Percentiles rank a stretch among this genome's conserved stretches.
These are phyloP conservation scores for Todiramphus saurophagus DNA, from an alignment of 2,113 vertebrate species.

Conservation along the genomic window DNA sequence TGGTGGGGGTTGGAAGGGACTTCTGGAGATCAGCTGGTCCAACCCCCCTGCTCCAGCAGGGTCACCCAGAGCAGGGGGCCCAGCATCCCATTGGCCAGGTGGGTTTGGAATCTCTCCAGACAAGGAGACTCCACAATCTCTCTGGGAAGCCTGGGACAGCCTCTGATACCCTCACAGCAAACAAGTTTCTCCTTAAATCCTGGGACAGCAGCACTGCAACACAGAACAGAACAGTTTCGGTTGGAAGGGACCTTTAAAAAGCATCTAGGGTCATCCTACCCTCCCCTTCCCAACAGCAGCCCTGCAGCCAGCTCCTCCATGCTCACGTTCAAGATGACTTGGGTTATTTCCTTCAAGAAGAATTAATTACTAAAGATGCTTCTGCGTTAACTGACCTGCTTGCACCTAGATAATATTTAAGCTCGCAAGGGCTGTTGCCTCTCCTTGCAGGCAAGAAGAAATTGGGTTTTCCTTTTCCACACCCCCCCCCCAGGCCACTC, in stretches of 20 bases:
- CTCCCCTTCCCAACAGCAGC: neutral
- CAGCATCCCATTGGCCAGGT: too few relatives aligned
- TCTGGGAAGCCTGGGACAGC: neutral
- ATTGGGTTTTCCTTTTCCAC: neutral
- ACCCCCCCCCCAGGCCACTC: neutral
- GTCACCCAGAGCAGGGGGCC: too few relatives aligned
- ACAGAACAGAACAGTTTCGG: neutral
- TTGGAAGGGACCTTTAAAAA: neutral
- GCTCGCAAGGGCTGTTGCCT: neutral
- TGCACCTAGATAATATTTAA: neutral
- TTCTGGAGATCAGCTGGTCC: too few relatives aligned
- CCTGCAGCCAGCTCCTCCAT: neutral
- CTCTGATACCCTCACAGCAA: neutral
- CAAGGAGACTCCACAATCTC: neutral
- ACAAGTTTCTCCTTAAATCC: neutral
- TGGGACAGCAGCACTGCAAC: neutral
- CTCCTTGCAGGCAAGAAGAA: neutral
- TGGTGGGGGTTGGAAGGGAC: too few relatives aligned
- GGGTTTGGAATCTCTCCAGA: too few relatives aligned
- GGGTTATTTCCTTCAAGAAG: neutral
- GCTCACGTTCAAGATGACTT: neutral
- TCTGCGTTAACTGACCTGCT: fast-evolving
- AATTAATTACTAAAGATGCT: neutral
- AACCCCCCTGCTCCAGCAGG: too few relatives aligned
- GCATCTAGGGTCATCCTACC: neutral